Base-by-base conservation (phyloP, 2,113 vertebrate species). In the Zosterops japonicus region DNA sequence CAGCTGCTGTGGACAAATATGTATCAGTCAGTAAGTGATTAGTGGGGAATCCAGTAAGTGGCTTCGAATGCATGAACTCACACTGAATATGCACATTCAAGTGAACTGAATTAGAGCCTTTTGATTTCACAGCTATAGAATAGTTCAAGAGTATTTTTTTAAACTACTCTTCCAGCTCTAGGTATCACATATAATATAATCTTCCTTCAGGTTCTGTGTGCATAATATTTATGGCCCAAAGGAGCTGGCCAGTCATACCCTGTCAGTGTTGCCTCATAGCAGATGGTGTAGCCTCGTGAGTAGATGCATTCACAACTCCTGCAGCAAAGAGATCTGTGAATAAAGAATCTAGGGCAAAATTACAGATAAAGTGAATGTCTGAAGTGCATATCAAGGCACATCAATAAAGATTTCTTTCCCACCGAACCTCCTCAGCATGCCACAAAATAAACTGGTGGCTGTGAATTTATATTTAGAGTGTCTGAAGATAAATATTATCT, bases 161-260 rank as follows among this genome's bases (percentile, higher is more conserved):
- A 27, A 53, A 57, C 42, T 55, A 33, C 68, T 93, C 35, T 76
- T 87, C 25, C 18, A 84, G 49, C 53, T 80, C n/a, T 71, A 56
- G 46, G 14, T 90, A 85, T 95, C 61, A 69, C 46, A 55, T 69
- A 28, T 36, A 78, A 75, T 75, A 56, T 33, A 83, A 49, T 69
- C 46, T 87, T 82, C 61, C 84, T 87, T 28, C 41, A 57, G 81
- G 44, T 82, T 82, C 49, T 82, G 17, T 39, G 19, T 65, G 59
- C 41, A 79, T 88, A 80, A 83, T 91, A 87, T 91, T 87, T 94
- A 76, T 91, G 87, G 81, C 78, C 87, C 10, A 25, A 57, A 95
- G 89, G 87, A 69, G 29, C 46, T 94, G 59, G 65, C 67, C 77
- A 75, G 89, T 89, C 14, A 2, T 87, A 68, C 29, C 29, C 89